A percentile compares a stretch with the other conserved stretches of the same genome.
Conservation (phyloP, 2,797 vertebrate species). For the Acanthis flammea region DNA sequence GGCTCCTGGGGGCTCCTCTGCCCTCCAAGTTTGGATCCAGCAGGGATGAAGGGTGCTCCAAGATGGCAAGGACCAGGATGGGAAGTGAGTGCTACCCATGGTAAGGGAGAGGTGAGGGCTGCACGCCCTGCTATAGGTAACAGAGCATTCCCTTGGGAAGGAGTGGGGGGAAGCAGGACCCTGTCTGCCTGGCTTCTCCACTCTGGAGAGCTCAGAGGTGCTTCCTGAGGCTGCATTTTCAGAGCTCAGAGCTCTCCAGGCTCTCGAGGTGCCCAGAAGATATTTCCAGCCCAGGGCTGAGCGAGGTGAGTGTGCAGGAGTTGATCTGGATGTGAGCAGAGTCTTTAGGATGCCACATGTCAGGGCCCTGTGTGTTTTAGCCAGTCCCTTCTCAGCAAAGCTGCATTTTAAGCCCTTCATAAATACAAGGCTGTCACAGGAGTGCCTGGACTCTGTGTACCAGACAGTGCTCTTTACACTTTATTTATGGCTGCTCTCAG, state of each 20-base stretch:
- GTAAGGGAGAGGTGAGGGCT: background rate
- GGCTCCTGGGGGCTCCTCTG: background rate
- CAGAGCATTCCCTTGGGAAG: background rate
- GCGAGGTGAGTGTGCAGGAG: accelerated
- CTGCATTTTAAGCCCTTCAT: slow-evolving; percentile 28
- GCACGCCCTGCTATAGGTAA: accelerated
- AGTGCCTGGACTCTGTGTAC: slow-evolving; percentile 10
- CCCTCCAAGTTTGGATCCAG: background rate
- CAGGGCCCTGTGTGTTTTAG: background rate
- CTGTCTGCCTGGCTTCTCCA: background rate
- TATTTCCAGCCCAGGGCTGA: background rate
- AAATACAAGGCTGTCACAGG: slow-evolving; percentile 25
- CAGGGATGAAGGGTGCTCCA: accelerated
- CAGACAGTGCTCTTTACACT: background rate
- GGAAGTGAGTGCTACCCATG: background rate
- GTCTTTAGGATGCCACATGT: background rate
- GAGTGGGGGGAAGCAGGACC: background rate
- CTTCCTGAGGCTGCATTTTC: background rate
- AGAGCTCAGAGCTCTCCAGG: background rate
- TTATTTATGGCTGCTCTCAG: slow-evolving; percentile 31
- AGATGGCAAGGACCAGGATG: background rate
- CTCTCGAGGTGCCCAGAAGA: background rate
- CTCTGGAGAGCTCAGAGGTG: background rate
- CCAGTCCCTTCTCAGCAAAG: background rate
- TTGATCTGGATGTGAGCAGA: accelerated